Conservation (phyloP, 1,140 invertebrate genomes). For the Trigoniulus corallinus region DNA sequence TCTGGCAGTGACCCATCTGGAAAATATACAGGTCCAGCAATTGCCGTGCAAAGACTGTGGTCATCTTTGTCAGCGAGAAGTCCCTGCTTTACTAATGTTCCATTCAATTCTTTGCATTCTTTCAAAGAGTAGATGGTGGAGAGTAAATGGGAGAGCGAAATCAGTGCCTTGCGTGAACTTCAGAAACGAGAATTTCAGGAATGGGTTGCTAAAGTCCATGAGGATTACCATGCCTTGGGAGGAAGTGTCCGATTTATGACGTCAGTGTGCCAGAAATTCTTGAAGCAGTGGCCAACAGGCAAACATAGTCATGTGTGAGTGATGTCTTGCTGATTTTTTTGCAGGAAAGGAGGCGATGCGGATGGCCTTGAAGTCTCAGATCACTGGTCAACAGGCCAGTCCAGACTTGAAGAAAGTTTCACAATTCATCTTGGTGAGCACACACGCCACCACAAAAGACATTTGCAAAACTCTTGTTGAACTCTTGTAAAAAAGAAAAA, state of each 20-base stretch:
- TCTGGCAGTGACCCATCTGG: slow-evolving; percentile 54
- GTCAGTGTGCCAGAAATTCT: neutral
- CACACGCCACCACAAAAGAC: neutral
- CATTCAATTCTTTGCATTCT: slow-evolving; percentile 3
- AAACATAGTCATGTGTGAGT: slow-evolving; percentile 30
- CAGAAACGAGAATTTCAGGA: slow-evolving; percentile 57
- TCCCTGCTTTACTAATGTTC: neutral
- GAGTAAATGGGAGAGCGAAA: slow-evolving; percentile 54
- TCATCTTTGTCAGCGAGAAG: neutral
- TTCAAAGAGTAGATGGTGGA: slow-evolving; percentile 33
- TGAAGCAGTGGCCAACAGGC: slow-evolving; percentile 1
- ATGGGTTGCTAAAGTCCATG: slow-evolving; percentile 57
- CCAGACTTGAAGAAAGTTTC: slow-evolving; percentile 75
- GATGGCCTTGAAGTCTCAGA: slow-evolving; percentile 4
- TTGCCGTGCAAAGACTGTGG: neutral
- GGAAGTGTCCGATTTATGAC: slow-evolving; percentile 10
- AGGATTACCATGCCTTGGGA: slow-evolving; percentile 40
- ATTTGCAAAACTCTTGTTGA: neutral
- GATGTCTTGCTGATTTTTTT: too few species aligned
- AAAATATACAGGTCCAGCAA: slow-evolving; percentile 40
- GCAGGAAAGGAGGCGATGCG: slow-evolving; percentile 25
- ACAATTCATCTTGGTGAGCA: slow-evolving; percentile 73
- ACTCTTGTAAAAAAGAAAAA: slow-evolving; percentile 2
- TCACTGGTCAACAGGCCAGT: slow-evolving; percentile 17
- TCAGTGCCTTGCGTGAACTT: slow-evolving; percentile 49